These are phyloP conservation scores for Phodopus roborovskii DNA, from an alignment of 2,113 vertebrate genomes.

Conservation along the genomic window DNA sequence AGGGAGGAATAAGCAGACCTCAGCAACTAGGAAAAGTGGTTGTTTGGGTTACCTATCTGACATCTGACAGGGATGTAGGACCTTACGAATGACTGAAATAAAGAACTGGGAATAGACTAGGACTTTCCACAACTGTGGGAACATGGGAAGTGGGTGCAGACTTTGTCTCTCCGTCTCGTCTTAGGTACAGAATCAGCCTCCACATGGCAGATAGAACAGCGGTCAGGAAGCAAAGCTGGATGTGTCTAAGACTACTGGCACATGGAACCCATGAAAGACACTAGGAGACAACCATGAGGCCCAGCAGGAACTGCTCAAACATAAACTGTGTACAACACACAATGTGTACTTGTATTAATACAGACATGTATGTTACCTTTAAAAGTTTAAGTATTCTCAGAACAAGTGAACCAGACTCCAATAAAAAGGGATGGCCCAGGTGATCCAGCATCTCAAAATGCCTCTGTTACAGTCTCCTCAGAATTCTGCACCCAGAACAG, in stretches of 20 bases:
- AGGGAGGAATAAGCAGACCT: not conserved
- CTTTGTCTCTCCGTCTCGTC: not conserved
- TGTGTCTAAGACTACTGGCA: not conserved
- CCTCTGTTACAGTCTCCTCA: not conserved
- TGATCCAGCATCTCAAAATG: not conserved
- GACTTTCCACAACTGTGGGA: not conserved
- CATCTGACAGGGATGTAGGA: not conserved
- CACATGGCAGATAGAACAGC: not conserved
- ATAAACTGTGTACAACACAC: not conserved
- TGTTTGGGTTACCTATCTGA: not conserved
- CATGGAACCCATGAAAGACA: not conserved
- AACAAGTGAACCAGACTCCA: not conserved
- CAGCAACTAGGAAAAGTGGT: slow-evolving; percentile 12
- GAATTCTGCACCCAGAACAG: not conserved
- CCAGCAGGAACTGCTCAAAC: not conserved
- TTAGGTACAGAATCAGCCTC: not conserved
- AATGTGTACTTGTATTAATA: not conserved
- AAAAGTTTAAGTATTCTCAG: not conserved
- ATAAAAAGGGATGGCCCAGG: not conserved
- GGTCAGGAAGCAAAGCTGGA: not conserved
- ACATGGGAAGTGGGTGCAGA: not conserved
- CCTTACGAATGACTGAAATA: not conserved
- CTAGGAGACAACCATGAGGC: not conserved
- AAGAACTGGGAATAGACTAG: not conserved
- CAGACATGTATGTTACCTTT: not conserved